Evolutionary conservation across 2,797 vertebrate species (phyloP).

Genomic region (Cyclopterus lumpus): DNA sequence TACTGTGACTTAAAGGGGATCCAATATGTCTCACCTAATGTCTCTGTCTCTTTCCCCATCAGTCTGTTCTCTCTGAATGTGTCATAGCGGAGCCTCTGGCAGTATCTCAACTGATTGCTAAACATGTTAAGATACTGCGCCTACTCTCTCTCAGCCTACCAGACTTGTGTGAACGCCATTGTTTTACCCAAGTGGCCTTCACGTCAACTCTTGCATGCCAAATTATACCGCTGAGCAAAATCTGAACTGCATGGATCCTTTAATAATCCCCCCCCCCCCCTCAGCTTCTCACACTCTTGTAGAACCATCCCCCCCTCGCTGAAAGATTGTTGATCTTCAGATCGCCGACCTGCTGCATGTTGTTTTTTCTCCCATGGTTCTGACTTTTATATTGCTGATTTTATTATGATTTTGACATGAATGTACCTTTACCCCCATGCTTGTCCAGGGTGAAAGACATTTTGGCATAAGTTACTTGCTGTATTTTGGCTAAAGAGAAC

Average conservation of each 20-base stretch:
- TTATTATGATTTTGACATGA: slow-evolving; percentile 89
- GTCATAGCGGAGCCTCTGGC: slow-evolving; percentile 35
- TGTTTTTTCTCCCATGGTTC: slow-evolving; percentile 52
- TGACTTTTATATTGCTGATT: slow-evolving; percentile 75
- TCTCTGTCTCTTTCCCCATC: slow-evolving; percentile 46
- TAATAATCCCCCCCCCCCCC: slow-evolving; percentile 59
- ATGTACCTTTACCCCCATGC: slow-evolving; percentile 91
- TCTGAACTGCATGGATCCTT: slow-evolving; percentile 79
- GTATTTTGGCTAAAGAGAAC: slow-evolving; percentile 87
- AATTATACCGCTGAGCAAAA: slow-evolving; percentile 33
- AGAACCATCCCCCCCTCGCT: slow-evolving; percentile 20
- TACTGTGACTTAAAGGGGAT: slow-evolving; percentile 26
- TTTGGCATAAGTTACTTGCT: slow-evolving; percentile 91
- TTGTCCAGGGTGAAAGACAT: slow-evolving; percentile 94
- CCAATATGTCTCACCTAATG: slow-evolving; percentile 43
- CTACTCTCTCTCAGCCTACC: slow-evolving; percentile 29
- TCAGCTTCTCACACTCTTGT: slow-evolving; percentile 26
- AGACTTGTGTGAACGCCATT: slow-evolving; percentile 81
- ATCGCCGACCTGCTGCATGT: slow-evolving; percentile 75
- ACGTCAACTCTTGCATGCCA: slow-evolving; percentile 86
- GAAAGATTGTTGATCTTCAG: slow-evolving; percentile 38
- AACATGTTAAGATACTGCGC: slow-evolving; percentile 59
- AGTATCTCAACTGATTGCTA: slow-evolving; percentile 42
- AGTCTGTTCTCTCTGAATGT: slow-evolving; percentile 44
- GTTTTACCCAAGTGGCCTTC: slow-evolving; percentile 70